These are phyloP conservation scores for Himalopsyche anomala DNA, from an alignment of 2,888 invertebrate species.

Conservation along the genomic window DNA sequence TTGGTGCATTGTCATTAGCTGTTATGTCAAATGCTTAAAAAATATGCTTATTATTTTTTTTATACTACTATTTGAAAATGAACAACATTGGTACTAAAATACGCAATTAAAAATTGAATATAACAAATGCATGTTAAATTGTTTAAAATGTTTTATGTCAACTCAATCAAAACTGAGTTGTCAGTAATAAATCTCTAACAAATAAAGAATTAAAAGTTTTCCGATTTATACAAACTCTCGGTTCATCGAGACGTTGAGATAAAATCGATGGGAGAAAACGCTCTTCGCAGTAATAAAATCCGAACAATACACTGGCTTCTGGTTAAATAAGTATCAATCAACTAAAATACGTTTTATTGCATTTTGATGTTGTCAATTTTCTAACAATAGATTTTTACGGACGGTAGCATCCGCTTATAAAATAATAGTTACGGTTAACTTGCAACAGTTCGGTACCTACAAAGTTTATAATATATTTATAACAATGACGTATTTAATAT, in stretches of 20 bases:
- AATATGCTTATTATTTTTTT: too few species aligned
- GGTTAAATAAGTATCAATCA: slow-evolving; percentile 15
- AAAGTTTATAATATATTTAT: neutral
- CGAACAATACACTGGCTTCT: neutral
- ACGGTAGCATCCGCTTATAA: slow-evolving; percentile 27
- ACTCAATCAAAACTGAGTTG: too few species aligned
- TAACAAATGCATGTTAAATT: too few species aligned
- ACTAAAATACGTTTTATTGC: slow-evolving; percentile 14
- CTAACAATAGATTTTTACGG: slow-evolving; percentile 41
- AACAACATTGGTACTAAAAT: too few species aligned
- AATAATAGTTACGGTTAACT: slow-evolving; percentile 32
- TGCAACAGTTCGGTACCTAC: slow-evolving; percentile 18
- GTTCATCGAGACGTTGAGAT: neutral
- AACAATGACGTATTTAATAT: slow-evolving; percentile 34
- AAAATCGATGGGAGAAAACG: neutral
- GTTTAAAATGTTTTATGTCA: too few species aligned
- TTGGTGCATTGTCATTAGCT: too few species aligned
- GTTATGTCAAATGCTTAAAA: too few species aligned
- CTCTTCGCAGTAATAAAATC: neutral
- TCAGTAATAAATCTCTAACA: too few species aligned
- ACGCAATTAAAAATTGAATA: too few species aligned
- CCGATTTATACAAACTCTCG: neutral
- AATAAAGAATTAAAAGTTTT: neutral
- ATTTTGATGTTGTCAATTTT: slow-evolving; percentile 42
- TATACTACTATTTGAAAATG: too few species aligned